Percentiles rank a stretch among this genome's conserved stretches.
phyloP scores from a whole-genome alignment of 2,797 vertebrate species.

The Hipposideros larvatus region DNA sequence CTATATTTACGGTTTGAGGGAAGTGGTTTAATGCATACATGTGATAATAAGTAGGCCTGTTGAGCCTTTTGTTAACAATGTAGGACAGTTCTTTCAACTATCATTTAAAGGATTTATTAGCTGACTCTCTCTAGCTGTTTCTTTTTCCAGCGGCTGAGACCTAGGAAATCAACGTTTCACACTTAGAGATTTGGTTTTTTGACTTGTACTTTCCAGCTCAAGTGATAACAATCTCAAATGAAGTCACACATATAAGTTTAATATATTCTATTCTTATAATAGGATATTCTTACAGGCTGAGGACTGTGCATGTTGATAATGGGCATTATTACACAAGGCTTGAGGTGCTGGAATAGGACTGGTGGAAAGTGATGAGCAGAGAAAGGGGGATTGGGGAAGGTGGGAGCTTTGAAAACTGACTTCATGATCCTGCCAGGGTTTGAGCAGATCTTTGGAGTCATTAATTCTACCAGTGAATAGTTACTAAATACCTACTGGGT shows the following conservation, averaged over 20 bases:
- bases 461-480: neutral
- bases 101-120: conserved; percentile 18
- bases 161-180: conserved; percentile 43
- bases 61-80: conserved; percentile 17
- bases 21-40: conserved; percentile 30
- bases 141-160: neutral
- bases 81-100: neutral
- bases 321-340: neutral
- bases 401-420: neutral
- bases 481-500: neutral
- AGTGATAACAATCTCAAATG: conserved; percentile 16
- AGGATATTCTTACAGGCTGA: neutral
- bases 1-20: conserved; percentile 6
- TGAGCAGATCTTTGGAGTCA: neutral
- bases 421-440: neutral
- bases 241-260: neutral
- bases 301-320: neutral
- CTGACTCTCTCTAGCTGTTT: neutral
- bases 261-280: neutral
- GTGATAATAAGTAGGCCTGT: neutral
- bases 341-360: neutral
- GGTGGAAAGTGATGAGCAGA: neutral
- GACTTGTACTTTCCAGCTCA: neutral
- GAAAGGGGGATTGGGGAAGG: neutral
- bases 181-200: conserved; percentile 51